phyloP scores from a whole-genome alignment of 2,888 invertebrate species.

The Lithophane socia region DNA sequence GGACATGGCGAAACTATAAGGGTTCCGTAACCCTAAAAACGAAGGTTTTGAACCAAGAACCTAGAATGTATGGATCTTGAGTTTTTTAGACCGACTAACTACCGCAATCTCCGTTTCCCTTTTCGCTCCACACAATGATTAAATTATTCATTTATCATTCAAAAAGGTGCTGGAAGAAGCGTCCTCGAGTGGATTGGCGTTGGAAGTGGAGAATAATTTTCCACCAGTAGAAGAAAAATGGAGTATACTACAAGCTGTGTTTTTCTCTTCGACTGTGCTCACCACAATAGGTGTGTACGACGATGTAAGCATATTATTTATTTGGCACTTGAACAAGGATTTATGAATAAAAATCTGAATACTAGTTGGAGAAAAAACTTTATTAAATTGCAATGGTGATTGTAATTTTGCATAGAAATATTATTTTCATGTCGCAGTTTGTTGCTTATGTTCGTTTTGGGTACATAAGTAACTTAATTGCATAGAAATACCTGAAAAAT shows the following conservation, averaged over 20 bases:
- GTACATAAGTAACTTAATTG: neutral
- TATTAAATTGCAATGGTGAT: neutral
- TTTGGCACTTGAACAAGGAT: constrained; percentile 48
- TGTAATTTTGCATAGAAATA: neutral
- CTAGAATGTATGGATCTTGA: neutral
- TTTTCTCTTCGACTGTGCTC: constrained; percentile 97
- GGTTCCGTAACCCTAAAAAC: too few relatives aligned
- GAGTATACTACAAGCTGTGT: constrained; percentile 95
- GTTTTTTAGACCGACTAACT: neutral
- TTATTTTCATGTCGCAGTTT: neutral
- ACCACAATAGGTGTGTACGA: constrained; percentile 95
- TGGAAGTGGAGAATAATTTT: constrained; percentile 90
- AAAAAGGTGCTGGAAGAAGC: constrained; percentile 92
- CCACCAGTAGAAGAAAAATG: constrained; percentile 91
- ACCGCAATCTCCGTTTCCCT: neutral
- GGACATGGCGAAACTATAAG: too few relatives aligned
- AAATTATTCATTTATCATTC: constrained; percentile 14
- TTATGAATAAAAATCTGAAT: constrained; percentile 4
- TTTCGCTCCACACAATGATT: neutral
- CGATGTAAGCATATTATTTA: constrained; percentile 85
- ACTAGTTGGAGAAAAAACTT: neutral
- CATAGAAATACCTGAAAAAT: neutral
- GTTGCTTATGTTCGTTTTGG: neutral
- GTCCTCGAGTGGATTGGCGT: constrained; percentile 92
- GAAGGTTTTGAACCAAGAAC: neutral